Percentiles rank a stretch among this genome's conserved stretches.
These are phyloP conservation scores for Coturnix japonica DNA, from an alignment of 2,113 vertebrate genomes.

Conservation along the genomic window DNA sequence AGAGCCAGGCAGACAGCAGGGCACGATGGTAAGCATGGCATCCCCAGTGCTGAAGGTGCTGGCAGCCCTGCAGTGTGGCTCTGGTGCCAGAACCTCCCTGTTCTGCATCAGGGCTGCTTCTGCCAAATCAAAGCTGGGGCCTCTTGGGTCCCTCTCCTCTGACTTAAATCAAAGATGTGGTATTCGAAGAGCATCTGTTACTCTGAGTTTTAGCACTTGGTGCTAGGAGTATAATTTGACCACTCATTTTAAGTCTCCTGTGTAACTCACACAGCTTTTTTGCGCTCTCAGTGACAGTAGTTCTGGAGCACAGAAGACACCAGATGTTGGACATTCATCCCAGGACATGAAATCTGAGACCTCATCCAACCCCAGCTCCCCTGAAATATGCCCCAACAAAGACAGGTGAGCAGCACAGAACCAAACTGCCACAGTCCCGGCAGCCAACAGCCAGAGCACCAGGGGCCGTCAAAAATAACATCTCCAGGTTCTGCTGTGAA, in stretches of 20 bases:
- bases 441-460: background rate
- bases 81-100: accelerated
- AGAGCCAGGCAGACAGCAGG: conserved; percentile 86
- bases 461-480: background rate
- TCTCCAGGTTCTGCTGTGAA: background rate
- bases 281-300: conserved; percentile 78
- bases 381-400: conserved; percentile 91
- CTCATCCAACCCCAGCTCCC: conserved; percentile 92
- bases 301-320: conserved; percentile 84
- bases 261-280: accelerated
- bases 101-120: background rate
- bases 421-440: too few relatives aligned
- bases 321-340: conserved; percentile 84
- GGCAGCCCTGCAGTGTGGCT: background rate
- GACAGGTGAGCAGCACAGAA: conserved; percentile 83
- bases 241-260: background rate
- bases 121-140: accelerated
- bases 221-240: background rate
- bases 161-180: background rate
- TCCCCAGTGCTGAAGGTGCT: background rate
- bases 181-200: background rate
- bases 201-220: background rate
- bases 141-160: background rate
- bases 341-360: conserved; percentile 90
- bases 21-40: conserved; percentile 79